Evolutionary conservation across 2,113 vertebrate genomes (phyloP).

Genomic region (Addax nasomaculatus): DNA sequence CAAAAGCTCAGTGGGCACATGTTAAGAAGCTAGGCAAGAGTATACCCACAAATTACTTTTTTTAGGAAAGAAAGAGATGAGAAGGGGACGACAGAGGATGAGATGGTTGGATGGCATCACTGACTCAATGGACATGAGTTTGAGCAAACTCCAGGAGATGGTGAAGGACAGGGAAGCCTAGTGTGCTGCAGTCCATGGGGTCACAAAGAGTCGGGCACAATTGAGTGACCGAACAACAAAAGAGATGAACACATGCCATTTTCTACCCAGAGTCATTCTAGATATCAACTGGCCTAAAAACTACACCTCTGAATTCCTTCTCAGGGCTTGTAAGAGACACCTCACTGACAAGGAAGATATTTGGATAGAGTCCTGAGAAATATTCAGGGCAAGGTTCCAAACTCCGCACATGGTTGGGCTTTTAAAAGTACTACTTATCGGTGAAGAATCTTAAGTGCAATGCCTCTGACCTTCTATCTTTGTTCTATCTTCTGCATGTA

Average conservation of each 20-base stretch:
- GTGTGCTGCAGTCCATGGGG: not conserved
- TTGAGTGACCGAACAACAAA: not conserved
- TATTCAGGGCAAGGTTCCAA: not conserved
- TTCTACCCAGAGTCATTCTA: not conserved
- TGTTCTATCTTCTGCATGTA: not conserved
- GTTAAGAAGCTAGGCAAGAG: not conserved
- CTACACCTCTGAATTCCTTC: not conserved
- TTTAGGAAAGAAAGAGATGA: not conserved
- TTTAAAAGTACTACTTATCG: not conserved
- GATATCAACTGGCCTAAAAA: not conserved
- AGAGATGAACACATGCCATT: not conserved
- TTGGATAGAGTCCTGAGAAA: not conserved
- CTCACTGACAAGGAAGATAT: not conserved
- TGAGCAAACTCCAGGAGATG: not conserved
- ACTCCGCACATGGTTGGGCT: not conserved
- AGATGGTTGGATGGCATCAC: not conserved
- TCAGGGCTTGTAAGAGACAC: not conserved
- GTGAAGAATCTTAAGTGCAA: not conserved
- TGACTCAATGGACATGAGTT: not conserved
- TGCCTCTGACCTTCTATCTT: not conserved
- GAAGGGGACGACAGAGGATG: not conserved
- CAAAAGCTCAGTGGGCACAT: not conserved
- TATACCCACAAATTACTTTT: not conserved
- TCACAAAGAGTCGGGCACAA: not conserved
- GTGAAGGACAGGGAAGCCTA: not conserved